A percentile compares a stretch with the other conserved stretches of the same genome.
These are phyloP conservation scores for Lamellibrachia luymesi DNA, from an alignment of 1,140 invertebrate genomes.

Conservation along the genomic window DNA sequence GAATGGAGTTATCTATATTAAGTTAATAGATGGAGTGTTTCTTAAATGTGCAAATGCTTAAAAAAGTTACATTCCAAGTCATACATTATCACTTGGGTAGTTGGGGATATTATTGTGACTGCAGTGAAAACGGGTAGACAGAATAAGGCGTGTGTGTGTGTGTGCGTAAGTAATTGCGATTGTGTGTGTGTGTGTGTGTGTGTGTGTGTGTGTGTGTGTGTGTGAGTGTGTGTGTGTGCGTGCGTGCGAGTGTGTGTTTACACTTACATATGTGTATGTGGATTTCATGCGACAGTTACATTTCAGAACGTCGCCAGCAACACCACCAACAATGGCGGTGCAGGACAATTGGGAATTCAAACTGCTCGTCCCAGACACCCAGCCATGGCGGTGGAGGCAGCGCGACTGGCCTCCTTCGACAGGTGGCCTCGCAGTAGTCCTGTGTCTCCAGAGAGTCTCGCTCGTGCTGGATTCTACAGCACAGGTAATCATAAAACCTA, in stretches of 20 bases:
- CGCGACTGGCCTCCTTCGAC: conserved; percentile 10
- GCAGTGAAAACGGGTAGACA: no score
- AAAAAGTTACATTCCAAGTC: no score
- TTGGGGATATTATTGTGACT: no score
- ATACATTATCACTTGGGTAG: no score
- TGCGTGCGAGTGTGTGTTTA: neutral
- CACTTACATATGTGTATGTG: neutral
- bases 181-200: no score
- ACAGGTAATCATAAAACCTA: conserved; percentile 46
- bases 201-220: neutral
- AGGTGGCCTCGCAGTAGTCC: conserved; percentile 14
- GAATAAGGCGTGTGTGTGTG: no score
- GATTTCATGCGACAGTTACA: neutral
- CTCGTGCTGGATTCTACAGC: conserved; percentile 36
- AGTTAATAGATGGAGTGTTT: neutral
- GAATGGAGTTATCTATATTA: neutral
- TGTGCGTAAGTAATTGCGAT: no score
- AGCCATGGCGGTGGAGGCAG: conserved; percentile 26
- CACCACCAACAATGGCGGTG: neutral
- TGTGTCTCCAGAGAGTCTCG: conserved; percentile 15
- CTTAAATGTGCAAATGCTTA: no score
- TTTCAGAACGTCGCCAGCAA: neutral
- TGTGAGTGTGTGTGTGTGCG: neutral
- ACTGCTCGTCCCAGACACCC: neutral
- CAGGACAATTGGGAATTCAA: neutral